Conservation (phyloP, 2,888 invertebrate genomes). For the Xanthorhoe spadicearia region DNA sequence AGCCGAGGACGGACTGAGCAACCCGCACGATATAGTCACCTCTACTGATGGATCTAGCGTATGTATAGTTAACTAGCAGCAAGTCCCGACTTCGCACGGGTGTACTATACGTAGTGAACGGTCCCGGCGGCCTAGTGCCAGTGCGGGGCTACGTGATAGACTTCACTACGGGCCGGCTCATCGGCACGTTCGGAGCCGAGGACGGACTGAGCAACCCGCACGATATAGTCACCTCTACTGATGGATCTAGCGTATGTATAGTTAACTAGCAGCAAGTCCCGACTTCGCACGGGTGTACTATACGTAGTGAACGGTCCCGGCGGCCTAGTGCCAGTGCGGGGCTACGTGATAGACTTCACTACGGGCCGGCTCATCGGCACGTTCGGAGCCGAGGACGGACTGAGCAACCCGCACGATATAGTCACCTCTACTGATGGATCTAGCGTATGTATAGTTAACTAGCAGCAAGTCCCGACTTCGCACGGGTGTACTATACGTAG, state of each 20-base stretch:
- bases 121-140: slow-evolving; percentile 80
- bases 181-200: slow-evolving; percentile 86
- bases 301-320: slow-evolving; percentile 91
- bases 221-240: slow-evolving; percentile 89
- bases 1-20: slow-evolving; percentile 82
- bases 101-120: slow-evolving; percentile 92
- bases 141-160: slow-evolving; percentile 90
- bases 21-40: slow-evolving; percentile 93
- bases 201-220: slow-evolving; percentile 89
- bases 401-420: slow-evolving; percentile 92
- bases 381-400: slow-evolving; percentile 84
- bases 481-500: slow-evolving; percentile 90
- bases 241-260: slow-evolving; percentile 80
- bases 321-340: slow-evolving; percentile 83
- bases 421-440: slow-evolving; percentile 88
- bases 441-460: slow-evolving; percentile 41
- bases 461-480: too few species aligned
- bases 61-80: not conserved
- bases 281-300: too few species aligned
- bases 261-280: too few species aligned
- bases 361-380: slow-evolving; percentile 85
- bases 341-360: slow-evolving; percentile 88
- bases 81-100: too few species aligned
- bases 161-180: slow-evolving; percentile 83
- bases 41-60: slow-evolving; percentile 85